These are phyloP conservation scores for Echiichthys vipera DNA, from an alignment of 2,797 vertebrate species.

Conservation along the genomic window DNA sequence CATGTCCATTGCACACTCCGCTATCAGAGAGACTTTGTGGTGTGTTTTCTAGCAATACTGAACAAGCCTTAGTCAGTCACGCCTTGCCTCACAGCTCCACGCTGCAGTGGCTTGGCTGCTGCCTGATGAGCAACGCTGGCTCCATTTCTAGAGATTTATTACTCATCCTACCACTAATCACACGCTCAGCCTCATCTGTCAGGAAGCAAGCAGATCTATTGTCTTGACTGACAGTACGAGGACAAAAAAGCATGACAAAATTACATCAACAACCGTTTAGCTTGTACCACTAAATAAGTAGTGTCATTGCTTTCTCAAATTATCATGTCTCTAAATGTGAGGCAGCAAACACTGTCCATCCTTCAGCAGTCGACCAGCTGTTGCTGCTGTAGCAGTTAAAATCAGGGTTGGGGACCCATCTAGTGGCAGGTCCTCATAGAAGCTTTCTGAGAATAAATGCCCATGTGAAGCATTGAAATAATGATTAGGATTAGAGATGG, in stretches of 20 bases:
- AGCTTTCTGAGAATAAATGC: not conserved
- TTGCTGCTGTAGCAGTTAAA: constrained; percentile 47
- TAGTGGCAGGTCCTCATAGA: constrained; percentile 58
- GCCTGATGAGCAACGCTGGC: constrained; percentile 57
- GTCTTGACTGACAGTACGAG: constrained; percentile 35
- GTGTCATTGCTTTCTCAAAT: constrained; percentile 46
- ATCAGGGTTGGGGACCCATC: constrained; percentile 70
- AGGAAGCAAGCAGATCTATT: constrained; percentile 29
- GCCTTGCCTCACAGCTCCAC: constrained; percentile 34
- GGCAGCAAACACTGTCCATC: constrained; percentile 26
- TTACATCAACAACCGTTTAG: constrained; percentile 43
- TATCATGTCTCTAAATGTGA: constrained; percentile 31
- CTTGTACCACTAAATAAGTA: constrained; percentile 40
- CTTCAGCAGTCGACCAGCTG: constrained; percentile 52
- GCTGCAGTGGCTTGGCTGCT: constrained; percentile 21
- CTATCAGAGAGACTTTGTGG: constrained; percentile 41
- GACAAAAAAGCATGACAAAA: constrained; percentile 48
- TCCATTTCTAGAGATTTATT: constrained; percentile 59
- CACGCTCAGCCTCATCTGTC: constrained; percentile 53
- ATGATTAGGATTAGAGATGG: not conserved
- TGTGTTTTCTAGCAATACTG: constrained; percentile 29
- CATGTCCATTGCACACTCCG: constrained; percentile 22
- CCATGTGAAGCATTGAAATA: not conserved
- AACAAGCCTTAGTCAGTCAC: constrained; percentile 37
- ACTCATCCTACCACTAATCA: constrained; percentile 54